phyloP scores from a whole-genome alignment of 2,888 invertebrate genomes.

The Escarpia spicata region DNA sequence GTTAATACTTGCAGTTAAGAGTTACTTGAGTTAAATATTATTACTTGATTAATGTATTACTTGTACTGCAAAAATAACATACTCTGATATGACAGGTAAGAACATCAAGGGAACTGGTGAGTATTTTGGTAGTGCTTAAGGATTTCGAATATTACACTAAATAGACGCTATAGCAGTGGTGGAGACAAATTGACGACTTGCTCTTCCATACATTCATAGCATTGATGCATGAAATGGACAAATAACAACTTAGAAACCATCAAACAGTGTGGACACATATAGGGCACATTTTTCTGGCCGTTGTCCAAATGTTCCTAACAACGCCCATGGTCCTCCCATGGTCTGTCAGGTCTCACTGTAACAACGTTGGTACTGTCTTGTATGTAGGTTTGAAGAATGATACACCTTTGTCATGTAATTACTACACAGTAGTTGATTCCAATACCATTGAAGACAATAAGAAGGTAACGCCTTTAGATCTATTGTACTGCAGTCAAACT shows the following conservation, averaged over 20 bases:
- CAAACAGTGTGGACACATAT: background rate
- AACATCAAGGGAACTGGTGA: background rate
- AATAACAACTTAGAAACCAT: background rate
- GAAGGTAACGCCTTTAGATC: background rate
- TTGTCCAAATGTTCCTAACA: background rate
- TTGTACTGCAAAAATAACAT: background rate
- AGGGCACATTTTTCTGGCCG: background rate
- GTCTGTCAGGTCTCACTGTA: background rate
- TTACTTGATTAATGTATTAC: too few relatives aligned
- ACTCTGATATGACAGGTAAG: too few relatives aligned
- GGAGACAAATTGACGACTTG: background rate
- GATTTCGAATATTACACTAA: background rate
- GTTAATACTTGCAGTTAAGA: too few relatives aligned
- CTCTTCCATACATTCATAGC: background rate
- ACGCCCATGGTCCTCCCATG: background rate
- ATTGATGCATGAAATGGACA: background rate
- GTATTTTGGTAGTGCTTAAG: background rate
- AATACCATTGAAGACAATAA: background rate
- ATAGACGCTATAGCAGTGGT: background rate
- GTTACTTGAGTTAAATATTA: too few relatives aligned
- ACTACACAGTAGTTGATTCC: background rate
- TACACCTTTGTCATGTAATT: background rate
- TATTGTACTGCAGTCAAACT: background rate
- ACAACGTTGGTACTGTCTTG: background rate
- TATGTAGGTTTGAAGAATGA: background rate